These are phyloP conservation scores for Hyposoter dolosus DNA, from an alignment of 2,888 invertebrate genomes.

Conservation along the genomic window DNA sequence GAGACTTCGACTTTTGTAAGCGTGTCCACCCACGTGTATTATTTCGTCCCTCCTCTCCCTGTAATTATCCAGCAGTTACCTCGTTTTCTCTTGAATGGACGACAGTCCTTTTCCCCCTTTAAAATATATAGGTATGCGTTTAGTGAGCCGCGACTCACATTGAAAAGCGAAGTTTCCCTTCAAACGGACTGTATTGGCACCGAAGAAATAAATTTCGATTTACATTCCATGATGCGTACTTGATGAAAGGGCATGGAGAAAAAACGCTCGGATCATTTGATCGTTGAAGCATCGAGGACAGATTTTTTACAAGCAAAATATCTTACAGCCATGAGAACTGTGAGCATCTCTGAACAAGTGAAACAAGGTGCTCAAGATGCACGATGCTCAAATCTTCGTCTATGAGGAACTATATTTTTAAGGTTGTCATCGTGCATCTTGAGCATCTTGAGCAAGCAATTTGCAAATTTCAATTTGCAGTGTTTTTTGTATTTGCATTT, in stretches of 20 bases:
- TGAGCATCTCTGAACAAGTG: background rate
- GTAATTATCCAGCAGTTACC: constrained; percentile 8
- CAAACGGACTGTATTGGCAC: background rate
- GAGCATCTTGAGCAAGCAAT: too few species aligned
- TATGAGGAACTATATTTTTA: too few species aligned
- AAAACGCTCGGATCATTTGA: background rate
- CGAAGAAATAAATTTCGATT: background rate
- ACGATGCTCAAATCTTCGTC: too few species aligned
- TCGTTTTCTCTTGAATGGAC: background rate
- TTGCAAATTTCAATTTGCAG: too few species aligned
- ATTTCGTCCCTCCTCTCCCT: constrained; percentile 14
- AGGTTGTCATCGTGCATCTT: too few species aligned
- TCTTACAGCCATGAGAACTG: background rate
- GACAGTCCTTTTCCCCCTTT: background rate
- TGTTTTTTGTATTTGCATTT: too few species aligned
- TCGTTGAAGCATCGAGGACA: background rate
- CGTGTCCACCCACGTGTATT: constrained; percentile 13
- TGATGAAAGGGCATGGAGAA: background rate
- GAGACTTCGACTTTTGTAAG: constrained; percentile 16
- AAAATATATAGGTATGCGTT: background rate
- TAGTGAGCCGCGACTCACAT: background rate
- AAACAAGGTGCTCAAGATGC: too few species aligned
- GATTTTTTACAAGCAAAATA: background rate
- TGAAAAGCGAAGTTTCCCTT: constrained; percentile 1
- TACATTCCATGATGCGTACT: background rate